Percentiles rank a stretch among this genome's conserved stretches.
Evolutionary conservation across 2,888 invertebrate species (phyloP).

Genomic region (Panopea generosa): DNA sequence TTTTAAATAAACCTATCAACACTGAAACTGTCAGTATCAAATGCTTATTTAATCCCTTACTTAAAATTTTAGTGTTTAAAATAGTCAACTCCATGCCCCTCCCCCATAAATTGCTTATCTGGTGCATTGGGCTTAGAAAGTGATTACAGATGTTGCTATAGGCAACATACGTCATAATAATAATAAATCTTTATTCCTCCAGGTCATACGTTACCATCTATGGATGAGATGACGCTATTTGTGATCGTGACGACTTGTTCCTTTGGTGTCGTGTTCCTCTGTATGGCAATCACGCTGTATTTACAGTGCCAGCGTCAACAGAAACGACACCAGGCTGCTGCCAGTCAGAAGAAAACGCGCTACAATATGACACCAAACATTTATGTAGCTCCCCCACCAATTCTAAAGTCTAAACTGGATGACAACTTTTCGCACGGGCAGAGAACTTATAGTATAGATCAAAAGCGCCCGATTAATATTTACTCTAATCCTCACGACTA

Average conservation of each 20-base stretch:
- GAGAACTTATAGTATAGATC: conserved; percentile 65
- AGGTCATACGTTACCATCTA: conserved; percentile 75
- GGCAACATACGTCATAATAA: too few species aligned
- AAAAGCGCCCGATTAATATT: conserved; percentile 66
- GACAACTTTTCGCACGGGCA: conserved; percentile 54
- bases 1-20: too few species aligned
- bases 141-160: too few species aligned
- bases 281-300: conserved; percentile 78
- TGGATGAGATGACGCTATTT: conserved; percentile 80
- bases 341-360: conserved; percentile 64
- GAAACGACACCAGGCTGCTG: conserved; percentile 65
- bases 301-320: conserved; percentile 77
- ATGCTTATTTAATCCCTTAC: too few species aligned
- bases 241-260: conserved; percentile 79
- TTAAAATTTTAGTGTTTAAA: too few species aligned
- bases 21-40: too few species aligned
- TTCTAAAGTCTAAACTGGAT: conserved; percentile 68
- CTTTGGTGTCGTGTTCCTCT: conserved; percentile 78
- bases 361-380: conserved; percentile 74
- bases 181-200: conserved; percentile 21
- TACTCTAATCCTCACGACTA: conserved; percentile 75
- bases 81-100: too few species aligned
- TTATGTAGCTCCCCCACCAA: conserved; percentile 72
- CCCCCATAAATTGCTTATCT: too few species aligned
- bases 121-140: too few species aligned